These are phyloP conservation scores for Schizotus pectinicornis DNA, from an alignment of 2,888 invertebrate genomes.

Conservation along the genomic window DNA sequence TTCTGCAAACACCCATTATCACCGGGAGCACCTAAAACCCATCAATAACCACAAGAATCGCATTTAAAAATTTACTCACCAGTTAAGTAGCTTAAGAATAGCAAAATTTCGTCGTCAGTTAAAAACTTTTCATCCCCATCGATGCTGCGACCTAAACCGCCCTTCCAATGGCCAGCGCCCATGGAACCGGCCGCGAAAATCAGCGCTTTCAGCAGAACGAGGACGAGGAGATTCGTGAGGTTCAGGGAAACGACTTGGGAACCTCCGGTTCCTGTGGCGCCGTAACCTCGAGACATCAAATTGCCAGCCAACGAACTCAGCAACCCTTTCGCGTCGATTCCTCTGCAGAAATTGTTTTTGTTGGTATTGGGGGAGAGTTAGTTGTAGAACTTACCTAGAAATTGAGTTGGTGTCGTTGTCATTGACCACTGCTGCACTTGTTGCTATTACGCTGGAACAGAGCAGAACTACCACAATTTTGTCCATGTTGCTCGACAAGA, in stretches of 20 bases:
- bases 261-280: slow-evolving; percentile 36
- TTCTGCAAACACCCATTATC: slow-evolving; percentile 76
- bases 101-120: slow-evolving; percentile 73
- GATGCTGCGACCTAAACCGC: slow-evolving; percentile 65
- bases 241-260: slow-evolving; percentile 76
- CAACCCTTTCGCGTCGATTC: slow-evolving; percentile 50
- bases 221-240: slow-evolving; percentile 79
- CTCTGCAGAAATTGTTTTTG: slow-evolving; percentile 38
- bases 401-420: slow-evolving; percentile 19
- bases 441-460: slow-evolving; percentile 1
- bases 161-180: slow-evolving; percentile 73
- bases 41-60: background rate
- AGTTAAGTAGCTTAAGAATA: slow-evolving; percentile 73
- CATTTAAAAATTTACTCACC: slow-evolving; percentile 40
- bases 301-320: slow-evolving; percentile 51
- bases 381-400: slow-evolving; percentile 12
- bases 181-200: slow-evolving; percentile 82
- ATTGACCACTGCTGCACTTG: slow-evolving; percentile 5
- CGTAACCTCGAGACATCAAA: slow-evolving; percentile 53
- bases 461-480: slow-evolving; percentile 9
- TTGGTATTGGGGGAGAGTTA: background rate
- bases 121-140: slow-evolving; percentile 62
- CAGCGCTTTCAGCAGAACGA: slow-evolving; percentile 80
- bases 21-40: slow-evolving; percentile 57
- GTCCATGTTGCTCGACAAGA: slow-evolving; percentile 8